Percentiles rank a stretch among this genome's conserved stretches.
These are phyloP conservation scores for Megaceryle alcyon DNA, from an alignment of 2,797 vertebrate genomes.

Conservation along the genomic window DNA sequence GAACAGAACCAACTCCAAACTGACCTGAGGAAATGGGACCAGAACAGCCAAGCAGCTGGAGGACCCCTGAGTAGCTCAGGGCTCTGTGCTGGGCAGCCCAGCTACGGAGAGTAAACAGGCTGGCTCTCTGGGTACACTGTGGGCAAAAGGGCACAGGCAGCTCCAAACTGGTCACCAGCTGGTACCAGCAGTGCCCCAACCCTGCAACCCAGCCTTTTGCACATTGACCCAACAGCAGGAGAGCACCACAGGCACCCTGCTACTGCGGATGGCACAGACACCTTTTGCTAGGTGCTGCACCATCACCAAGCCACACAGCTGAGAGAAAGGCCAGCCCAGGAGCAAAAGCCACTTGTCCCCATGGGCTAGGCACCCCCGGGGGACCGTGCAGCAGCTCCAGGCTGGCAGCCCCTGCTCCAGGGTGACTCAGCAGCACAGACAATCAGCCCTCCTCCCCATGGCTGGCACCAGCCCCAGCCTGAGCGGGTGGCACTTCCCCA, in stretches of 20 bases:
- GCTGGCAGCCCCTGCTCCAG: background rate
- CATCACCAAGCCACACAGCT: background rate
- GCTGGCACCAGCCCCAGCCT: background rate
- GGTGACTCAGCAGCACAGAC: background rate
- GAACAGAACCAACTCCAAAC: background rate
- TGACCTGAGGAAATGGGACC: background rate
- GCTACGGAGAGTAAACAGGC: background rate
- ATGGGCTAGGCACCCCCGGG: background rate
- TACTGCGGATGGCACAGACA: background rate
- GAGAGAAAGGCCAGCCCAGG: background rate
- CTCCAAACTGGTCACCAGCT: background rate
- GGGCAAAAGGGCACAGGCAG: background rate
- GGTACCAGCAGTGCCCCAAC: background rate
- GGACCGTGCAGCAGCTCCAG: background rate
- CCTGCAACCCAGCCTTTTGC: background rate
- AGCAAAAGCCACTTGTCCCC: background rate
- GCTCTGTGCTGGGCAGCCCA: background rate
- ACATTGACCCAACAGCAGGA: rapidly evolving
- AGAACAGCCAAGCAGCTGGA: background rate
- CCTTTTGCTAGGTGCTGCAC: background rate
- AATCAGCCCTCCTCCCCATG: background rate
- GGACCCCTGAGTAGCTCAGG: background rate
- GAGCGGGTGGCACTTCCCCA: background rate
- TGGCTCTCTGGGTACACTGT: background rate
- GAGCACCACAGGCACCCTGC: background rate